Percentiles rank a stretch among this genome's conserved stretches.
These are phyloP conservation scores for Madoqua kirkii DNA, from an alignment of 2,113 vertebrate genomes.

Conservation along the genomic window DNA sequence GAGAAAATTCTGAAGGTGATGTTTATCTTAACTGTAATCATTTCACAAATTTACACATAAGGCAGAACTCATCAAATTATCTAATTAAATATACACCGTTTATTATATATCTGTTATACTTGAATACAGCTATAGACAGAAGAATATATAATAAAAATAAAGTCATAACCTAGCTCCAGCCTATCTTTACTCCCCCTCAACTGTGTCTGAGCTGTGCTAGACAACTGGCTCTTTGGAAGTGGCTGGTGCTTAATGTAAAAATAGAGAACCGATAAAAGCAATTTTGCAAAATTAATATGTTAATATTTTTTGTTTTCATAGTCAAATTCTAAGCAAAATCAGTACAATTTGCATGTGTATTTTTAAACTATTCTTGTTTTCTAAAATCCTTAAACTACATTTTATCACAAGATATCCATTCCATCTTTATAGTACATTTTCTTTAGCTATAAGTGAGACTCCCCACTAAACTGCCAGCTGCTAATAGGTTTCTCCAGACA, in stretches of 20 bases:
- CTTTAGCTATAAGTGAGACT: not conserved
- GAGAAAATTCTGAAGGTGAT: not conserved
- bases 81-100: not conserved
- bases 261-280: fast-evolving
- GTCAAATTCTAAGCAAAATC: not conserved
- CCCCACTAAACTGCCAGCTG: not conserved
- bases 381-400: not conserved
- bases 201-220: fast-evolving
- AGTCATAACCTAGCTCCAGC: too few species aligned
- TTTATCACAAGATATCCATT: not conserved
- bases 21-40: not conserved
- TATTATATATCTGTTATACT: not conserved
- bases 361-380: not conserved
- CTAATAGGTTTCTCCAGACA: not conserved
- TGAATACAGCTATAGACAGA: not conserved
- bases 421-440: not conserved
- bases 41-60: not conserved
- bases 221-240: not conserved
- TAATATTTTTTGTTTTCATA: not conserved
- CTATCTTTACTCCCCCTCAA: fast-evolving
- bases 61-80: not conserved
- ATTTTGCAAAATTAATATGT: not conserved
- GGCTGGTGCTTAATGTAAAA: not conserved
- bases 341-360: not conserved
- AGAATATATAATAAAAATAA: not conserved